Evolutionary conservation across 2,113 vertebrate species (phyloP).

Genomic region (Zosterops borbonicus): DNA sequence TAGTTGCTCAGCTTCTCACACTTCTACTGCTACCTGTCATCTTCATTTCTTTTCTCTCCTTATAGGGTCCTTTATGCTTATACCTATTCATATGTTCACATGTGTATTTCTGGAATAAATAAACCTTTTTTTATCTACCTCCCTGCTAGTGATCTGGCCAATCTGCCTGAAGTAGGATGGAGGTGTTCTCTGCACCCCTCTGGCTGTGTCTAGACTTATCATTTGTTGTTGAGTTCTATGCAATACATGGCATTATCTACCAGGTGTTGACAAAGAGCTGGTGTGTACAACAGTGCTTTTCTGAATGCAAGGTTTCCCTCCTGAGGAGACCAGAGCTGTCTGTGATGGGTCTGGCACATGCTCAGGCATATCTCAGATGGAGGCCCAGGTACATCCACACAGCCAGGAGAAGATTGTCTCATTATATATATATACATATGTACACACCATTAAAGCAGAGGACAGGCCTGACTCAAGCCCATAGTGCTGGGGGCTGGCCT

Average conservation of each 20-base stretch:
- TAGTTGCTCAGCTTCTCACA: background rate
- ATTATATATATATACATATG: rapidly evolving
- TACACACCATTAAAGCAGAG: background rate
- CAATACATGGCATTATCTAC: rapidly evolving
- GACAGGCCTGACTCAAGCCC: background rate
- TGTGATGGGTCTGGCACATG: background rate
- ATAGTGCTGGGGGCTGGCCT: rapidly evolving
- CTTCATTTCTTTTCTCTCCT: background rate
- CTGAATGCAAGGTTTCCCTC: background rate
- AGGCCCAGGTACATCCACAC: background rate
- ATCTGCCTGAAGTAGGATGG: background rate
- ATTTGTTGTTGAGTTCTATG: background rate
- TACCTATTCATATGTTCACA: background rate
- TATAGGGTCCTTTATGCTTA: background rate
- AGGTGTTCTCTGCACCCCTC: background rate
- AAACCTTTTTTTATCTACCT: background rate
- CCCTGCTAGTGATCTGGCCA: background rate
- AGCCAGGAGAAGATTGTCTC: background rate
- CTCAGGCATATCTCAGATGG: background rate
- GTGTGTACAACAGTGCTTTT: background rate
- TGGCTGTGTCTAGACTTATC: background rate
- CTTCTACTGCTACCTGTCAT: background rate
- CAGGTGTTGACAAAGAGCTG: background rate
- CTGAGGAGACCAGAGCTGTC: background rate
- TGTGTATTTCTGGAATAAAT: background rate